Conservation (phyloP, 2,113 vertebrate species). For the Rhegmatorhina hoffmannsi region DNA sequence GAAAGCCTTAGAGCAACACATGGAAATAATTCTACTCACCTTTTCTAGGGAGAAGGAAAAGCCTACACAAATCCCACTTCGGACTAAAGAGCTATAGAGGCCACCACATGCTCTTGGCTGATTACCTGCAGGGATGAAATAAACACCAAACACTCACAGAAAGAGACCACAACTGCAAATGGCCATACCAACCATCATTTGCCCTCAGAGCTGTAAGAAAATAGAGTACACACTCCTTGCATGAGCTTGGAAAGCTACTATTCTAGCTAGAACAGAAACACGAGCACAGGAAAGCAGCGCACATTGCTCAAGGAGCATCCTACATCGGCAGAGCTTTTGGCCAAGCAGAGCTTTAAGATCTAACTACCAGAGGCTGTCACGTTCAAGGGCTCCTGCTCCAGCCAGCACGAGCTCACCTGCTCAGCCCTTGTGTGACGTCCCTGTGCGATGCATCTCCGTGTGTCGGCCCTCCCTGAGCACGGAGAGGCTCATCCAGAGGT, state of each 20-base stretch:
- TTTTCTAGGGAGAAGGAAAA: neutral
- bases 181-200: neutral
- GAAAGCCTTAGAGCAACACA: slow-evolving; percentile 5
- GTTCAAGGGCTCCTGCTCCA: neutral
- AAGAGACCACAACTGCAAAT: neutral
- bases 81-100: neutral
- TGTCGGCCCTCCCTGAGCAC: neutral
- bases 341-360: neutral
- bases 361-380: accelerated
- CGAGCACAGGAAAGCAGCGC: accelerated
- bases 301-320: accelerated
- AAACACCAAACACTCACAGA: neutral
- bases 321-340: accelerated
- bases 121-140: slow-evolving; percentile 29
- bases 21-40: slow-evolving; percentile 53
- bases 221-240: neutral
- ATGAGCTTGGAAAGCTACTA: neutral
- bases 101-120: neutral
- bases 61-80: neutral
- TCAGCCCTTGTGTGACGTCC: accelerated
- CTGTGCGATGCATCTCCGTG: accelerated
- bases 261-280: accelerated
- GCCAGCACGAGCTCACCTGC: no score
- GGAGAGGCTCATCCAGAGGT: neutral
- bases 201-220: neutral